Percentiles rank a stretch among this genome's conserved stretches.
phyloP scores from a whole-genome alignment of 2,113 vertebrate species.

The Mus musculus region GRCm39 chr11:61262501-61263000 shows the following conservation, averaged over 20 bases:
- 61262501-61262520: no score
- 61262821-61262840: not conserved
- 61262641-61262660: constrained; percentile 91
- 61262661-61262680: not conserved
- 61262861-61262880: not conserved
- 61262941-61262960: not conserved
- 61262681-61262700: fast-evolving
- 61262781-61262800: not conserved
- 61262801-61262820: not conserved
- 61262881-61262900: not conserved
- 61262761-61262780: not conserved
- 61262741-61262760: fast-evolving
- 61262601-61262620: constrained; percentile 92
- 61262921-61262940: not conserved
- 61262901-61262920: not conserved
- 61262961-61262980: not conserved
- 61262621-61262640: constrained; percentile 91
- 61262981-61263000: not conserved
- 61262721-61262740: not conserved
- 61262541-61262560: not conserved
- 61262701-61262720: not conserved
- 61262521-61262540: not conserved
- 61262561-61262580: constrained; percentile 71
- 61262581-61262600: constrained; percentile 96
- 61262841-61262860: not conserved